Evolutionary conservation across 2,797 vertebrate genomes (phyloP), one percentile per base, ranked within the genome.

Genomic region (Kryptolebias ocellatus): DNA sequence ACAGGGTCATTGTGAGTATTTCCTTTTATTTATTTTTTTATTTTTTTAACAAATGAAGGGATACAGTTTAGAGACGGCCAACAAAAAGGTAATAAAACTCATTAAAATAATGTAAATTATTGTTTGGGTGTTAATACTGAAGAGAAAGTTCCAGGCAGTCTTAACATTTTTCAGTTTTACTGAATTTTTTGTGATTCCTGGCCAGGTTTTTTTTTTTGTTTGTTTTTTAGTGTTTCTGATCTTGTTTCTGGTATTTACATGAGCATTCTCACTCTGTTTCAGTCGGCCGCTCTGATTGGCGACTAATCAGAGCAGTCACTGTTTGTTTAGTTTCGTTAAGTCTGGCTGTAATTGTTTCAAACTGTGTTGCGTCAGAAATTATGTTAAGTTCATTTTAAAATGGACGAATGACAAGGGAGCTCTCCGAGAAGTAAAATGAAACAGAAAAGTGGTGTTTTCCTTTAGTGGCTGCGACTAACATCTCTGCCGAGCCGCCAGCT

Each of bases 1-100:
- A 82, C 64, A 58, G 62, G 75, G 86, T 87, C 81, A 53, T 81
- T 60, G 28, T 76, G 80, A 82, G 81, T 87, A 82, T 72, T 85
- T 92, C 14, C 92, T 92, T 91, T 85, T 24, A 24, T 24, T 24
- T 24, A 24, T 24, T 90, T 92, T 92, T 92, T 92, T 92, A 84
- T 89, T 72, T n/a, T 18, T 49, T 49, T 47, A 17, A n/a, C 1
- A 18, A 86, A 80, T 82, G 70, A 58, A 72, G 68, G 44, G 60
- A 82, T 56, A 67, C 66, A 77, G 76, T 60, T 53, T 70, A 76
- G 77, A 45, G 69, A 81, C 59, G 70, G 17, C 42, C 34, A 20
- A 8, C 28, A 29, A n/a, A 42, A 34, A 34, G 53, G 42, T 14
- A 93, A 94, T 93, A 92, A 90, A 42, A 14, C 11, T 42, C 11